phyloP scores from a whole-genome alignment of 2,113 vertebrate genomes.

The Aptenodytes patagonicus region DNA sequence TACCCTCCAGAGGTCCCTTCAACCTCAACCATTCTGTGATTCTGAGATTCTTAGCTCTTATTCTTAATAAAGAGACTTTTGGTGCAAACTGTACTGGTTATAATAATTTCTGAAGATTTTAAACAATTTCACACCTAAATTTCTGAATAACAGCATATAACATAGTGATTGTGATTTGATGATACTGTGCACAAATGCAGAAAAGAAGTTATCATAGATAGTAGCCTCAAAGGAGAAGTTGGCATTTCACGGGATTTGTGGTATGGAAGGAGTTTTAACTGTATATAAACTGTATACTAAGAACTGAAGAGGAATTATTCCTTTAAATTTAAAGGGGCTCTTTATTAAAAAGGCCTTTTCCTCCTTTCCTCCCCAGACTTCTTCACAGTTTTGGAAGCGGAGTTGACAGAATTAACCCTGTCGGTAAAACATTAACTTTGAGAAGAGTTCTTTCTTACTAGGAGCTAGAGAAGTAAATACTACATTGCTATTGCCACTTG shows the following conservation, averaged over 20 bases:
- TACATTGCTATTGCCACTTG: constrained; percentile 39
- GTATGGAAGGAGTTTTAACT: neutral
- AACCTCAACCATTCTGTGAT: neutral
- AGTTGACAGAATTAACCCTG: neutral
- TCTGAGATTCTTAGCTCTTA: neutral
- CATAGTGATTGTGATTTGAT: neutral
- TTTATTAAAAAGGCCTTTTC: neutral
- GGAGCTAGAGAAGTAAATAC: neutral
- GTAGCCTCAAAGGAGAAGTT: neutral
- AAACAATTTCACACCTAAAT: neutral
- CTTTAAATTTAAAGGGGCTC: neutral
- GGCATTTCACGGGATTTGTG: neutral
- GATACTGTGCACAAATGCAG: neutral
- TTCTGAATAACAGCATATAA: neutral
- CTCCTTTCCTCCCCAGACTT: neutral
- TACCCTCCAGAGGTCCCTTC: neutral
- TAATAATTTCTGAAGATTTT: neutral
- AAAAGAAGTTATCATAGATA: neutral
- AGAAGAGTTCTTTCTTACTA: neutral
- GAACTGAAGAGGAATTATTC: neutral
- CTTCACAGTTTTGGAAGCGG: neutral
- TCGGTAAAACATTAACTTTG: neutral
- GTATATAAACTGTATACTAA: neutral
- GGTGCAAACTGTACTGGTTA: neutral
- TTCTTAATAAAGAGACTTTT: neutral